Evolutionary conservation across 2,797 vertebrate genomes (phyloP).

Genomic region (Anisognathus igniventris): DNA sequence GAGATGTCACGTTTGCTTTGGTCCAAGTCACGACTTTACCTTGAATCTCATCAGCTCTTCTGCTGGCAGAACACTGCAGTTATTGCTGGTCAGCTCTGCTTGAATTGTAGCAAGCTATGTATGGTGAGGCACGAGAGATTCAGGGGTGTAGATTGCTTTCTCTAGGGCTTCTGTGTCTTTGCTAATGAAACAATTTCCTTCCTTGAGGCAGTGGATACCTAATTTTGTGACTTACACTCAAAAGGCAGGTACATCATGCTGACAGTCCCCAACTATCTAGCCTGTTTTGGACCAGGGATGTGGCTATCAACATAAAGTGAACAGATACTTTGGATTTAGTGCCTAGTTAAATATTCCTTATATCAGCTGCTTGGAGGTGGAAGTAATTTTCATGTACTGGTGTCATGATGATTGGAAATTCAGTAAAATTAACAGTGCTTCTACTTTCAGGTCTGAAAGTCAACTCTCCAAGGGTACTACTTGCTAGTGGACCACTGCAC

Average conservation of each 20-base stretch:
- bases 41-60: neutral
- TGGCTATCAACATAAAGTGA: neutral
- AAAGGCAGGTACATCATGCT: neutral
- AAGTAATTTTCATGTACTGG: neutral
- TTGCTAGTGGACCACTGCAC: neutral
- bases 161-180: neutral
- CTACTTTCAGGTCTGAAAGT: neutral
- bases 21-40: neutral
- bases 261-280: neutral
- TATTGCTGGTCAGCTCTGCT: neutral
- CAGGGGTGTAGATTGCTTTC: neutral
- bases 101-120: neutral
- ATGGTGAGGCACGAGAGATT: neutral
- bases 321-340: neutral
- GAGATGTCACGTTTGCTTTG: neutral
- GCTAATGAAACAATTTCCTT: neutral
- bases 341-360: neutral
- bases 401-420: neutral
- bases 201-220: neutral
- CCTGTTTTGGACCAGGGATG: neutral
- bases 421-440: neutral
- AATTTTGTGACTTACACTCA: neutral
- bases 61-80: neutral
- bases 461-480: neutral
- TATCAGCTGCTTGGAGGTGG: neutral